Conservation (phyloP, 2,113 vertebrate genomes). For the Sus scrofa region T2T-Sscrofa CM000813.6:61484001-61484500, state of each 20-base stretch:
- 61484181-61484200: not conserved
- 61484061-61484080: not conserved
- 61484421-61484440: not conserved
- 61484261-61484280: not conserved
- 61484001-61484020: not conserved
- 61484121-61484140: not conserved
- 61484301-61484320: no score
- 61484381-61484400: not conserved
- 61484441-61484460: not conserved
- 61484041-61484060: not conserved
- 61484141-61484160: not conserved
- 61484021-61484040: not conserved
- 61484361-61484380: not conserved
- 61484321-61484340: not conserved
- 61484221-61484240: not conserved
- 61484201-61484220: not conserved
- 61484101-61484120: not conserved
- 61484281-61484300: no score
- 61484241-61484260: not conserved
- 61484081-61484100: not conserved
- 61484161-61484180: not conserved
- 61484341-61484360: not conserved
- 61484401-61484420: not conserved
- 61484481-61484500: slow-evolving; percentile 70
- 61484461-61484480: slow-evolving; percentile 62